Base-by-base conservation (phyloP, 2,888 invertebrate species). In the Boloria euphrosyne region DNA sequence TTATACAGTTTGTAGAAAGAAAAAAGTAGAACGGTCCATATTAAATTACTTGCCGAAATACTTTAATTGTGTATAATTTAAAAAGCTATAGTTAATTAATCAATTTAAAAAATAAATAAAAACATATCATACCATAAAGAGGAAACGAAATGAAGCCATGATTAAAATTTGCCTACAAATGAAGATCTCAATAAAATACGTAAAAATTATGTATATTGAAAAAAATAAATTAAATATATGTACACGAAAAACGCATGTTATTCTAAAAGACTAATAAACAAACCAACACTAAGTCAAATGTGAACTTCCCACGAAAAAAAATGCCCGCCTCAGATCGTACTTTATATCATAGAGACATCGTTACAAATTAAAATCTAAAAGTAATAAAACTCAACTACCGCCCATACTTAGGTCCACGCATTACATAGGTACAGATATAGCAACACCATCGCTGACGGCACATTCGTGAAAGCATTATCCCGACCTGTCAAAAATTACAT, bases 401-500 rank as follows among this genome's bases (percentile, higher is more conserved):
- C 49, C 10, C 59, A 17, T 50, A 59, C 31, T 13, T 14, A 38
- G 31, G 7, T 38, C 7, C 31, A 38, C 10, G 7, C 31, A 38
- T 38, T 10, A 50, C 49, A 59, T 50, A 59, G 22, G 22, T 31
- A 17, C 4, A 59, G 38, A 2, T 31, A 2, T 22, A 22, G 59
- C 17, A 38, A 38, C 7, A 17, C 14, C 27, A 7, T n/a, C 31
- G 47, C 47, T 14, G 46, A 5, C 46, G 47, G 46, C 6, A 13
- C 13, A 17, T 4, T 27, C 16, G 4, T 18, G 31, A 65, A 53
- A 65, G 47, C 44, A 52, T 47, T 47, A 65, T 47, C 46, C 58
- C 44, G 50, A 51, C 52, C 64, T 59, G 64, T 65, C 64, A 65
- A 65, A 65, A 52, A 65, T 65, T 65, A 65, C 65, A 65, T 62